Evolutionary conservation across 2,888 invertebrate genomes (phyloP).

Genomic region (Eupithecia exiguata): DNA sequence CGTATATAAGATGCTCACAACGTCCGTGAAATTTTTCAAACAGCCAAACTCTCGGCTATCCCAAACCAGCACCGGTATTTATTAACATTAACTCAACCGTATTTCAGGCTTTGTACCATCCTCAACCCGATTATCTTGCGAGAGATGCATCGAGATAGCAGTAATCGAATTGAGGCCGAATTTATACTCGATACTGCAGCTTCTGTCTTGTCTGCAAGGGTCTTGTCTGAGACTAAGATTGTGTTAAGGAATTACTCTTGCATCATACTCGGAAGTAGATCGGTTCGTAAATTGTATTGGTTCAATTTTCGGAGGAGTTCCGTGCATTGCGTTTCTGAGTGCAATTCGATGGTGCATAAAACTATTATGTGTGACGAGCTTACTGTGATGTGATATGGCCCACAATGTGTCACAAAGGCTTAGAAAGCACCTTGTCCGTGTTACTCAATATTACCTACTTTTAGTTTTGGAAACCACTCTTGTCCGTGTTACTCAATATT

Average conservation of each 20-base stretch:
- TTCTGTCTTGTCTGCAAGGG: conserved; percentile 20
- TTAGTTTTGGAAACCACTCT: too few species aligned
- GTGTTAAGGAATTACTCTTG: conserved; percentile 10
- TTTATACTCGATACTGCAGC: conserved; percentile 54
- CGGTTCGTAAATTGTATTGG: conserved; percentile 6
- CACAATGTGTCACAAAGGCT: too few species aligned
- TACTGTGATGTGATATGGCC: too few species aligned
- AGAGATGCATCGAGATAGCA: conserved; percentile 64
- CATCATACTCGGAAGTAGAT: conserved; percentile 7
- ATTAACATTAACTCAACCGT: conserved; percentile 27
- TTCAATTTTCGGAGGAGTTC: not conserved
- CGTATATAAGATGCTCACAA: not conserved
- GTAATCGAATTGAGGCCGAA: conserved; percentile 66
- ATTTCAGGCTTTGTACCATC: conserved; percentile 40
- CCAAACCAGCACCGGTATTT: conserved; percentile 21
- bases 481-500: too few species aligned
- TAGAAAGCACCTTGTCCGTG: too few species aligned
- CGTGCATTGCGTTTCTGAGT: not conserved
- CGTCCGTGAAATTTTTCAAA: not conserved
- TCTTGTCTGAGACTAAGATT: conserved; percentile 9
- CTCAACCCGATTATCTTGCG: conserved; percentile 49
- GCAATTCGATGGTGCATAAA: not conserved
- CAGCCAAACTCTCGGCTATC: not conserved
- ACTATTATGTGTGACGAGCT: not conserved
- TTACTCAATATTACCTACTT: too few species aligned